phyloP scores from a whole-genome alignment of 2,113 vertebrate genomes.

The Hemichromis elongatus region DNA sequence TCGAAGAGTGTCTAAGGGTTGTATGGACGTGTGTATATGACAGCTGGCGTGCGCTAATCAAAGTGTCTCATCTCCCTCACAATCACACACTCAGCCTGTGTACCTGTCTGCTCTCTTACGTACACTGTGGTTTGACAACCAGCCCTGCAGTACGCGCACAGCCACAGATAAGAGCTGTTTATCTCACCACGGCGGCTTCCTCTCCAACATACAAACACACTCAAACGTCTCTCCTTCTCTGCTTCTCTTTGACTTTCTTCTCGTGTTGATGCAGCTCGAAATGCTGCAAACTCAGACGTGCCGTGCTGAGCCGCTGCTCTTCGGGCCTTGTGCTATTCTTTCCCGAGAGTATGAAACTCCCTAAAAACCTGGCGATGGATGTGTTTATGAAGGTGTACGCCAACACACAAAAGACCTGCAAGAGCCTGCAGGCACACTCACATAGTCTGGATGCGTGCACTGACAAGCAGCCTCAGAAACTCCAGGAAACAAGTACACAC shows the following conservation, averaged over 20 bases:
- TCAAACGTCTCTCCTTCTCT: background rate
- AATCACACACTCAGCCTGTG: constrained; percentile 27
- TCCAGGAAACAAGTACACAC: constrained; percentile 11
- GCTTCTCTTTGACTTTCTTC: background rate
- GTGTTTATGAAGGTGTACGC: background rate
- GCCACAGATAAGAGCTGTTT: constrained; percentile 51
- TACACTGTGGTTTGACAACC: constrained; percentile 54
- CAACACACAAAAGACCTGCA: background rate
- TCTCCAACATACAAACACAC: constrained; percentile 29
- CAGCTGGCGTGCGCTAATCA: constrained; percentile 32
- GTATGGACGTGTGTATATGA: background rate
- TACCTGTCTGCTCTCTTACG: constrained; percentile 48
- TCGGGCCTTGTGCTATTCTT: background rate
- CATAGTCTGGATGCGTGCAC: background rate
- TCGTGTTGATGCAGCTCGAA: background rate
- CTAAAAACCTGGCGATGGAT: background rate
- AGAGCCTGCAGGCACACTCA: background rate
- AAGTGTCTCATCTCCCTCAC: constrained; percentile 21
- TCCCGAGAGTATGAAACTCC: background rate
- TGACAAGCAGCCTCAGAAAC: background rate
- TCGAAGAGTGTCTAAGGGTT: background rate
- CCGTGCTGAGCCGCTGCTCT: background rate
- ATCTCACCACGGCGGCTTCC: constrained; percentile 57
- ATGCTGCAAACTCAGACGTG: background rate
- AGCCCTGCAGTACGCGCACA: constrained; percentile 23